A percentile compares a stretch with the other conserved stretches of the same genome.
phyloP scores from a whole-genome alignment of 2,113 vertebrate species.

The Malurus cyaneus region DNA sequence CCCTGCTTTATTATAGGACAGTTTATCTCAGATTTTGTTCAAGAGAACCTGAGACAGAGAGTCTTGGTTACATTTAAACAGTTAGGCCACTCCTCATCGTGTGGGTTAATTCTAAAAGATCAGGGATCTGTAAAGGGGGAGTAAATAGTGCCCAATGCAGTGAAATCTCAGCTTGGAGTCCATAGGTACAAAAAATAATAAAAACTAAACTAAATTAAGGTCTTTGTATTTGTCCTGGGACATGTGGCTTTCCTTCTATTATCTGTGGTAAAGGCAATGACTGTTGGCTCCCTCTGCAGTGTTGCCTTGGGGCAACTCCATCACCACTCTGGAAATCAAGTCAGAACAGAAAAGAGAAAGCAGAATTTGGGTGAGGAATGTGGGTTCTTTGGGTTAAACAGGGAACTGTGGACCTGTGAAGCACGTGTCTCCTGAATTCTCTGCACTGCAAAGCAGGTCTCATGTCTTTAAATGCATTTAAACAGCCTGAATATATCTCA shows the following conservation, averaged over 20 bases:
- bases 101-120: neutral
- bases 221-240: rapidly evolving
- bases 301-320: neutral
- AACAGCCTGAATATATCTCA: neutral
- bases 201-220: neutral
- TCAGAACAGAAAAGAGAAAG: neutral
- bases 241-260: neutral
- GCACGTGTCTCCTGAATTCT: neutral
- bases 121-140: neutral
- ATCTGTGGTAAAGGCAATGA: neutral
- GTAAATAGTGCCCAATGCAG: rapidly evolving
- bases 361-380: neutral
- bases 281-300: neutral
- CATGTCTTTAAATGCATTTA: neutral
- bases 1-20: neutral
- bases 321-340: neutral
- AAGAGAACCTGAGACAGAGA: neutral
- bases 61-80: neutral
- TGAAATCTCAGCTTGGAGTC: neutral
- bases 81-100: neutral
- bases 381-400: neutral
- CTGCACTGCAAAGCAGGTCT: neutral
- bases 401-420: neutral
- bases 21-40: neutral
- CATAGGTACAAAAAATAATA: neutral